These are phyloP conservation scores for Vesta saturnalis DNA, from an alignment of 2,888 invertebrate species.

Conservation along the genomic window DNA sequence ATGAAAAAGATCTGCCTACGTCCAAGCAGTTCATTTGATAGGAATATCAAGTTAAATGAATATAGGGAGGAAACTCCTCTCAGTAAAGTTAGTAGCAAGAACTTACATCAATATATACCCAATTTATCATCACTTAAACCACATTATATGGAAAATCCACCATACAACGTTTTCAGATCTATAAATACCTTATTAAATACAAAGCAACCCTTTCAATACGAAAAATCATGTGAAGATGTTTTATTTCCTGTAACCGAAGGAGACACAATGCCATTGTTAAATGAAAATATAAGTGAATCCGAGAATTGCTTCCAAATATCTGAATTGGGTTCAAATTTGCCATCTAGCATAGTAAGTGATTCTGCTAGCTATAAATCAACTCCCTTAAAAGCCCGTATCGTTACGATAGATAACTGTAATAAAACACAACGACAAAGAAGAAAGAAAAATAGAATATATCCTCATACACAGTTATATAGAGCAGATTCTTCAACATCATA, in stretches of 20 bases:
- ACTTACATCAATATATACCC: too few relatives aligned
- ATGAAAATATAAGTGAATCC: neutral
- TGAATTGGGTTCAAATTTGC: conserved; percentile 25
- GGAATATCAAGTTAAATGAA: too few relatives aligned
- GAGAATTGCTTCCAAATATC: neutral
- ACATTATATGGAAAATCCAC: too few relatives aligned
- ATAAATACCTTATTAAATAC: too few relatives aligned
- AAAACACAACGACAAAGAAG: conserved; percentile 8
- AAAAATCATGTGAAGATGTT: too few relatives aligned
- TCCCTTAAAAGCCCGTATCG: conserved; percentile 33
- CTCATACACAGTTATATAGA: neutral
- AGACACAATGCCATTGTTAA: neutral
- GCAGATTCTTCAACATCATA: neutral
- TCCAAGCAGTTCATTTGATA: too few relatives aligned
- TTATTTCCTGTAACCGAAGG: neutral
- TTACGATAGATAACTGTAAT: conserved; percentile 22
- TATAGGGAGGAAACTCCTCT: too few relatives aligned
- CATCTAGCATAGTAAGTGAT: conserved; percentile 30
- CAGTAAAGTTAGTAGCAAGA: too few relatives aligned
- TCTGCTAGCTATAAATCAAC: neutral
- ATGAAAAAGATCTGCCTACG: too few relatives aligned
- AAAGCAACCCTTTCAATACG: too few relatives aligned
- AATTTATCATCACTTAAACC: too few relatives aligned
- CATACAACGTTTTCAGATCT: too few relatives aligned
- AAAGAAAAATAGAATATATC: conserved; percentile 11